Base-by-base conservation (phyloP, 2,888 invertebrate genomes). In the Trichacis sp. region DNA sequence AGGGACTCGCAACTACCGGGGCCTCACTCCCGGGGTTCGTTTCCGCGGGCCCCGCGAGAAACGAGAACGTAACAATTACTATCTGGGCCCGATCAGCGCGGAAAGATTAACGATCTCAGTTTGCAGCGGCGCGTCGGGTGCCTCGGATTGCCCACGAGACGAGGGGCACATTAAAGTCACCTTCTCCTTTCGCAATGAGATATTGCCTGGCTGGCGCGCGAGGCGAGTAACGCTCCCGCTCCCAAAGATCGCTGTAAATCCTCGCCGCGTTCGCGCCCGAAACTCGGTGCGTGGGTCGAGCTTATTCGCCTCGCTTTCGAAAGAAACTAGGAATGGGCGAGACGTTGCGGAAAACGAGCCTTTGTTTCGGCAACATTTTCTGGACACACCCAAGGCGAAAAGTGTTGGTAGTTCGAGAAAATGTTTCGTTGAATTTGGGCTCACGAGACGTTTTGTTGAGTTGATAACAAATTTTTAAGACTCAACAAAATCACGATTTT, bases 41-140 rank as follows among this genome's bases (percentile, higher is more conserved):
- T 24, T 5, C 24, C 8, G 3, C 4, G 4, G 24, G 14, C 14
- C 40, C 78, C 76, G 78, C 75, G 79, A 79, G 80, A 81, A n/a
- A 81, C 79, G 78, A 76, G 82, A 83, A 82, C 82, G 82, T 82
- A 83, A 83, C 83, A 83, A 83, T 83, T 83, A 83, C 83, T 83
- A 83, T 83, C 81, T 76, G 78, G 78, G 80, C 79, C 79, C 82
- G 82, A 83, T 83, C 83, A 81, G 83, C 77, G 77, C 77, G 78
- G 80, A 76, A 83, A 83, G 83, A 83, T 83, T 83, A 83, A 83
- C 83, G 83, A 83, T 83, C 83, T 83, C 80, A 81, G 81, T 80
- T 77, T 74, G n/a, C 75, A 74, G 75, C 78, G 77, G 74, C 77
- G 77, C 80, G 78, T 78, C 79, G 78, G 73, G 73, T 79, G 79